Percentiles rank a stretch among this genome's conserved stretches.
Conservation (phyloP, 1,140 invertebrate genomes). For the Eciton burchellii region DNA sequence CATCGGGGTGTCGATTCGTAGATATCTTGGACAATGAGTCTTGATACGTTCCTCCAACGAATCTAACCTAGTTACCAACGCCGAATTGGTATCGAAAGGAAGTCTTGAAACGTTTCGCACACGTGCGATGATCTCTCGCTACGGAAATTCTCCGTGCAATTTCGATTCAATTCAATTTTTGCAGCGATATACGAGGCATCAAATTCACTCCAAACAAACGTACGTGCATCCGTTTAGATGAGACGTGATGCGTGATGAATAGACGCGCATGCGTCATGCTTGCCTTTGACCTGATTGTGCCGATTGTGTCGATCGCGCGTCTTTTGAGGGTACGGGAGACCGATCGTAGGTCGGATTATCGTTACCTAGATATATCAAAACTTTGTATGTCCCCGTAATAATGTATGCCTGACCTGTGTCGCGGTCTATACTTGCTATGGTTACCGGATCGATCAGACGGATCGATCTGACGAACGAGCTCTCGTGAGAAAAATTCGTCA, state of each 20-base stretch:
- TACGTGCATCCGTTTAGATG: background rate
- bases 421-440: slow-evolving; percentile 8
- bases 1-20: background rate
- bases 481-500: slow-evolving; percentile 12
- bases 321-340: background rate
- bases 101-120: too few species aligned
- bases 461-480: slow-evolving; percentile 31
- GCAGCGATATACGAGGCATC: background rate
- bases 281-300: slow-evolving; percentile 5
- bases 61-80: background rate
- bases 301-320: background rate
- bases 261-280: background rate
- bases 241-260: background rate
- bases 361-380: slow-evolving; percentile 61
- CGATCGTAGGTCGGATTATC: slow-evolving; percentile 29
- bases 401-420: slow-evolving; percentile 49
- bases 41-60: background rate
- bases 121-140: background rate
- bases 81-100: background rate
- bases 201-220: background rate
- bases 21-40: background rate
- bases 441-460: too few species aligned
- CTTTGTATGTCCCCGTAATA: slow-evolving; percentile 62
- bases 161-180: background rate
- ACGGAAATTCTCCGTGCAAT: background rate